These are phyloP conservation scores for Agrochola macilenta DNA, from an alignment of 2,888 invertebrate species.

Conservation along the genomic window DNA sequence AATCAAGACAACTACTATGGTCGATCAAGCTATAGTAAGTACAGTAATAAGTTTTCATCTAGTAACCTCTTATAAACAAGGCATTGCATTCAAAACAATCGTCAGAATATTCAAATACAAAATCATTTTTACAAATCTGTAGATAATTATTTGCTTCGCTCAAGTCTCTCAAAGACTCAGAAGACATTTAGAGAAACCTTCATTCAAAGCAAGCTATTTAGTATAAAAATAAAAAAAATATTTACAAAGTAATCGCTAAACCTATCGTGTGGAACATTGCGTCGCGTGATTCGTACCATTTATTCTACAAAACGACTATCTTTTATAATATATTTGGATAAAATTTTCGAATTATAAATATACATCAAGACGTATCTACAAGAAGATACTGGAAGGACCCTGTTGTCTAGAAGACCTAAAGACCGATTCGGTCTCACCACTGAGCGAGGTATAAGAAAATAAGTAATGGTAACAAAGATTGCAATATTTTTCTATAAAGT, in stretches of 20 bases:
- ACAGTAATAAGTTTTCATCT: not conserved
- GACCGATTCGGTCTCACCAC: constrained; percentile 73
- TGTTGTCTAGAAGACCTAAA: constrained; percentile 82
- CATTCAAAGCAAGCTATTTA: constrained; percentile 63
- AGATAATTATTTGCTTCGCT: constrained; percentile 23
- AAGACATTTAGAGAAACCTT: constrained; percentile 58
- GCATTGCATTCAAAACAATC: constrained; percentile 18
- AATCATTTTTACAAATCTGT: constrained; percentile 27
- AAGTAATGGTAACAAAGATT: constrained; percentile 79
- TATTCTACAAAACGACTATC: constrained; percentile 79
- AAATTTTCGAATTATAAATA: constrained; percentile 76
- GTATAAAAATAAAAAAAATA: constrained; percentile 67
- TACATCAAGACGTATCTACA: constrained; percentile 66
- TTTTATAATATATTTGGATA: constrained; percentile 85
- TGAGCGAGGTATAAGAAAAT: constrained; percentile 82
- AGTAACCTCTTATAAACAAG: constrained; percentile 56
- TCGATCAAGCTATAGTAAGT: not conserved
- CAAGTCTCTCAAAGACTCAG: constrained; percentile 41
- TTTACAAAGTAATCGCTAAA: constrained; percentile 72
- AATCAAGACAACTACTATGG: not conserved
- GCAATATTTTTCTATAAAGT: constrained; percentile 56
- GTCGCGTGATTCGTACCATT: constrained; percentile 74
- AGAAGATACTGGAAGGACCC: constrained; percentile 86
- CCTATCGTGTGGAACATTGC: constrained; percentile 70
- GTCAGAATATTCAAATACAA: constrained; percentile 4